These are phyloP conservation scores for Cephus cinctus DNA, from an alignment of 1,140 invertebrate species.

Conservation along the genomic window DNA sequence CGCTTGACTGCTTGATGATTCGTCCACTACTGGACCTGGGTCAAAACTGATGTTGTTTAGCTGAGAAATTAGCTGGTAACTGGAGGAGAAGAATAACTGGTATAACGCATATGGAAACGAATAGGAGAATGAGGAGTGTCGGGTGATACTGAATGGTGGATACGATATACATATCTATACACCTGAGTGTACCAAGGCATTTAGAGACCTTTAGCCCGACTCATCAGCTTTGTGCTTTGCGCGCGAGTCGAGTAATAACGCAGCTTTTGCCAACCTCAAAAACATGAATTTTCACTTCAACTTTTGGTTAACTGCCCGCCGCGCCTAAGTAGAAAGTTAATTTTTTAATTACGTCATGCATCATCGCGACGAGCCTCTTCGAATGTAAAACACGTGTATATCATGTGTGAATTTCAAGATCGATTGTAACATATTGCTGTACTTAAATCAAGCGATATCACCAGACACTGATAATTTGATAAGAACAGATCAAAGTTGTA, in stretches of 20 bases:
- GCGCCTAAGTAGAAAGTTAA: constrained; percentile 46
- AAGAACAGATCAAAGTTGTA: not conserved
- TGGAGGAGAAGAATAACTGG: too few relatives aligned
- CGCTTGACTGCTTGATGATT: too few relatives aligned
- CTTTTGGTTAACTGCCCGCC: constrained; percentile 44
- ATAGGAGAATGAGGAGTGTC: too few relatives aligned
- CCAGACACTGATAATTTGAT: not conserved
- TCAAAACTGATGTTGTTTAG: too few relatives aligned
- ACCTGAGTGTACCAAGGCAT: constrained; percentile 41
- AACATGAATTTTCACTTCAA: constrained; percentile 57
- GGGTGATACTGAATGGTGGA: too few relatives aligned
- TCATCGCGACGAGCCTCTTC: not conserved
- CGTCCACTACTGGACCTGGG: too few relatives aligned
- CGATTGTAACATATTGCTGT: too few relatives aligned
- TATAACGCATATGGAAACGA: too few relatives aligned
- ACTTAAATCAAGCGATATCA: too few relatives aligned
- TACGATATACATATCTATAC: too few relatives aligned
- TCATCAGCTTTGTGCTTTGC: constrained; percentile 54
- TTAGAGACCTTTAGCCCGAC: constrained; percentile 51
- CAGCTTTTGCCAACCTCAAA: constrained; percentile 46
- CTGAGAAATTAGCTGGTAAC: too few relatives aligned
- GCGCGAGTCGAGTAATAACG: constrained; percentile 36
- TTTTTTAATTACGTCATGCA: constrained; percentile 49
- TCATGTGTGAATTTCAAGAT: too few relatives aligned
- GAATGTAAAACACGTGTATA: not conserved